Evolutionary conservation across 1,140 invertebrate species (phyloP).

Genomic region (Drosophila sechellia): DNA sequence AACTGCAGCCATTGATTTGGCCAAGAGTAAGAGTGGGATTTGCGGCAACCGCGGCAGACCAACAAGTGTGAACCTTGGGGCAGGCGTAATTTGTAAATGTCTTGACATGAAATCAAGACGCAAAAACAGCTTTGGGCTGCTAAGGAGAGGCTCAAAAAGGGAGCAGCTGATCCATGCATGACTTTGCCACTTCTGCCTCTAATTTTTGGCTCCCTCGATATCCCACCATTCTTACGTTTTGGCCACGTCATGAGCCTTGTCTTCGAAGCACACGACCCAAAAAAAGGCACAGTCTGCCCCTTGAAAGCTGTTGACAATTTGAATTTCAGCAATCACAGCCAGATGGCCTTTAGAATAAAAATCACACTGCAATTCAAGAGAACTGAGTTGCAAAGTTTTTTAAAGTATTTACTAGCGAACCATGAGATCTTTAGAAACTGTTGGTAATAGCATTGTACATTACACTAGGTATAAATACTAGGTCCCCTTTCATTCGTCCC

Average conservation of each 20-base stretch:
- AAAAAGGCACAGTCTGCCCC: constrained; percentile 60
- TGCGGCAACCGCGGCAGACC: constrained; percentile 8
- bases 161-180: constrained; percentile 41
- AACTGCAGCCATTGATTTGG: constrained; percentile 39
- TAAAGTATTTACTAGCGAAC: too few relatives aligned
- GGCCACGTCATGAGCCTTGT: constrained; percentile 5
- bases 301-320: constrained; percentile 73
- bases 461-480: too few relatives aligned
- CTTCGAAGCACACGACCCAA: constrained; percentile 5
- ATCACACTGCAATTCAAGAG: neutral
- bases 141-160: constrained; percentile 12
- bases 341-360: constrained; percentile 24
- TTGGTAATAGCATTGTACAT: too few relatives aligned
- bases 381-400: too few relatives aligned
- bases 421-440: too few relatives aligned
- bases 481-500: too few relatives aligned
- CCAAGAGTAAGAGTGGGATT: neutral
- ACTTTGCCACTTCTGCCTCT: constrained; percentile 11
- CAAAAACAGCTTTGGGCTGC: constrained; percentile 29
- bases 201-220: neutral
- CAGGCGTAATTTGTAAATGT: constrained; percentile 74
- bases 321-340: constrained; percentile 44
- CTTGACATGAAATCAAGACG: constrained; percentile 54
- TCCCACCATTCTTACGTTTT: neutral
- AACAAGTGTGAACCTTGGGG: constrained; percentile 39